Base-by-base conservation (phyloP, 2,888 invertebrate genomes). In the Nomada ruficornis region DNA sequence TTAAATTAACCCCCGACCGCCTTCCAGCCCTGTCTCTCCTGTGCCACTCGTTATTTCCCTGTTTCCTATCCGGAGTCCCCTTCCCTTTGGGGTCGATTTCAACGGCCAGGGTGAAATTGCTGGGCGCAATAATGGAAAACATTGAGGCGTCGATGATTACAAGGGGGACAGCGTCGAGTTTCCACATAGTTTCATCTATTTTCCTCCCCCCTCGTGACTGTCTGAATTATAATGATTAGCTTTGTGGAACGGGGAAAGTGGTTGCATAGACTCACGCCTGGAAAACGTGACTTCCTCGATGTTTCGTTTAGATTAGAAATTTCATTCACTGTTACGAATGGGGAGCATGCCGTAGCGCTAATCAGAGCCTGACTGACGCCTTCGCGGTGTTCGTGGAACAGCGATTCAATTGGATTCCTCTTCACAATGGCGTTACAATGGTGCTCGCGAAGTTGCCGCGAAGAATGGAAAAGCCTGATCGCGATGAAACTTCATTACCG, bases 1-100 rank as follows among this genome's bases (percentile, higher is more conserved):
- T 88, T 81, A 80, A 85, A 88, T 88, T 88, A 88, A 88, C 85
- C 76, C 88, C 60, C 80, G 68, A 73, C 70, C 77, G 68, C 65
- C 74, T 65, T 62, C 67, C 20, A 9, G 20, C 44, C 62, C 70
- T 62, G 47, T 59, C 44, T 64, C 60, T 23, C 55, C 42, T 20
- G 10, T 63, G 63, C 44, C 68, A 64, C 64, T 80, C 62, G 71
- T 78, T 84, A 81, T 75, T 64, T 65, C 63, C 44, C 60, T 11
- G n/a, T 57, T 36, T 70, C 23, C 64, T 11, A 26, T 23, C 44
- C 26, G 50, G 13, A 15, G 9, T 59, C 18, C n/a, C 44, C n/a
- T n/a, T 10, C 4, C 20, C 18, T 2, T 20, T 13, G 55, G 55
- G 68, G 60, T 62, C 59, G 69, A 67, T 85, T 72, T 73, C 71